Evolutionary conservation across 2,113 vertebrate genomes (phyloP).

Genomic region (Pseudois nayaur): DNA sequence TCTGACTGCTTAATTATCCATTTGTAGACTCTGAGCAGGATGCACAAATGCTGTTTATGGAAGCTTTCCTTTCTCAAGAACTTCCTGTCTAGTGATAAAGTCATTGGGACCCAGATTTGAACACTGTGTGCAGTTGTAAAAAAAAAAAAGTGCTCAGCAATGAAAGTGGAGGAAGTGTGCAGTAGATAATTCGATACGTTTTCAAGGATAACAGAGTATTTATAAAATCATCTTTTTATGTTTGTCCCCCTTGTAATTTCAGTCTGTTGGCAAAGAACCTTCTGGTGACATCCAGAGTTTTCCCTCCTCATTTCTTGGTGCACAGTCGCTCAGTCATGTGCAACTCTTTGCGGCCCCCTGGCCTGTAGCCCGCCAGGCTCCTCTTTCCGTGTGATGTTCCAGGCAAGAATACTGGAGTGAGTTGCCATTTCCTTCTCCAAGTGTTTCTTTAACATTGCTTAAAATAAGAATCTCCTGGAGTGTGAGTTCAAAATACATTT

Average conservation of each 20-base stretch:
- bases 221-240: background rate
- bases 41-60: background rate
- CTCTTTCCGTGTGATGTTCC: background rate
- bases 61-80: conserved; percentile 35
- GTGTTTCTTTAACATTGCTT: background rate
- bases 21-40: conserved; percentile 24
- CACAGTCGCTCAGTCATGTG: background rate
- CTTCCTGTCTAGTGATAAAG: background rate
- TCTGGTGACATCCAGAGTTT: background rate
- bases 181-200: background rate
- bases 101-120: background rate
- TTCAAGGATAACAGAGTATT: background rate
- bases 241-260: background rate
- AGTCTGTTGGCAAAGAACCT: background rate
- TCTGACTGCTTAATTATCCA: conserved; percentile 39
- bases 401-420: background rate
- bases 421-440: background rate
- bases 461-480: background rate
- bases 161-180: background rate
- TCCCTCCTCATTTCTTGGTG: background rate
- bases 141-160: background rate
- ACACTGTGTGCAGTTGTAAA: background rate
- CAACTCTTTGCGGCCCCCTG: background rate
- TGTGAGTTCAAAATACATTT: background rate
- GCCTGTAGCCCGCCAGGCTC: background rate